phyloP scores from a whole-genome alignment of 2,888 invertebrate genomes.

The Drosophila kokeensis region DNA sequence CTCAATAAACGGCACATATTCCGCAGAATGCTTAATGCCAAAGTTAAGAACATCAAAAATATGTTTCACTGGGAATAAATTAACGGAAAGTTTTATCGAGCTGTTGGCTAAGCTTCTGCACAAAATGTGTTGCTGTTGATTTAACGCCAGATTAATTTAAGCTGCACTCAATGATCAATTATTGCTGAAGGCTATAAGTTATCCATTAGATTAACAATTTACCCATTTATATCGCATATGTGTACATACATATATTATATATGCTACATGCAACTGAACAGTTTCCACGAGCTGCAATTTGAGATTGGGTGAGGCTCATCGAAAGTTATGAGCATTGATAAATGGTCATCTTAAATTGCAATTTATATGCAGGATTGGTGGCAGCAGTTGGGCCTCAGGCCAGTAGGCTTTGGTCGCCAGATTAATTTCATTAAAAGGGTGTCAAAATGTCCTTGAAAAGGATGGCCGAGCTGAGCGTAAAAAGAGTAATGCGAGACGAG shows the following conservation, averaged over 20 bases:
- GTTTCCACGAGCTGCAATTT: constrained; percentile 17
- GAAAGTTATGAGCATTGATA: constrained; percentile 60
- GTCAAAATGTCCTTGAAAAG: constrained; percentile 62
- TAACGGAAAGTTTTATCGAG: constrained; percentile 11
- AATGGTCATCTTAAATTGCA: constrained; percentile 64
- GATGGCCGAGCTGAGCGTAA: constrained; percentile 8
- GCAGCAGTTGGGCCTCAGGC: constrained; percentile 34
- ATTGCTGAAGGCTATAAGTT: constrained; percentile 15
- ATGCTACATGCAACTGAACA: background rate
- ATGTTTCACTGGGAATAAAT: constrained; percentile 8
- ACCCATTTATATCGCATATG: background rate
- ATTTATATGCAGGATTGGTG: constrained; percentile 64
- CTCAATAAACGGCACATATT: background rate
- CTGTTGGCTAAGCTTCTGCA: background rate
- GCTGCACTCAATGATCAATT: constrained; percentile 34
- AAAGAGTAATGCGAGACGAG: constrained; percentile 30
- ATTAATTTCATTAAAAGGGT: constrained; percentile 75
- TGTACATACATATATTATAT: constrained; percentile 5
- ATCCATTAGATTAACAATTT: constrained; percentile 17
- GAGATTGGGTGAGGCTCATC: constrained; percentile 18
- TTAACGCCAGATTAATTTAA: constrained; percentile 22
- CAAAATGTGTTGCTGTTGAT: constrained; percentile 30
- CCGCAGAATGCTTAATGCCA: background rate
- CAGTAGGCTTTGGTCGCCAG: constrained; percentile 20
- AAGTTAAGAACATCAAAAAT: background rate